phyloP scores from a whole-genome alignment of 1,140 invertebrate genomes.

The Odontomachus brunneus region DNA sequence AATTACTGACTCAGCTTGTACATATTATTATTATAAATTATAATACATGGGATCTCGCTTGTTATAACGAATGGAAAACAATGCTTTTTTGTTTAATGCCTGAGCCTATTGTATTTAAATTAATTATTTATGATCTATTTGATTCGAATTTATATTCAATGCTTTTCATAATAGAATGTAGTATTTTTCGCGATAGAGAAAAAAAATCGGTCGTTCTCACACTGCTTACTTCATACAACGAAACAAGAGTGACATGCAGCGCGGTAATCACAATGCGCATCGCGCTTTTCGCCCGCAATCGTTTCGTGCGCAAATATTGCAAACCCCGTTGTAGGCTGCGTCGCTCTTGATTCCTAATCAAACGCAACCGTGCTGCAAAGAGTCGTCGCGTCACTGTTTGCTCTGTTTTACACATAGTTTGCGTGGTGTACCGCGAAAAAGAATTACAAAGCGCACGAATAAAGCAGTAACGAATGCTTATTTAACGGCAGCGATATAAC shows the following conservation, averaged over 20 bases:
- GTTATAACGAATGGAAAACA: no score
- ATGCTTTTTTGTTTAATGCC: no score
- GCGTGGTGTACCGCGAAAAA: conserved; percentile 32
- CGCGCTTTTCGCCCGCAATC: conserved; percentile 39
- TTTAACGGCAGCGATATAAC: conserved; percentile 33
- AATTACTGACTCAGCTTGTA: no score
- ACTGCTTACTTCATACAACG: background rate
- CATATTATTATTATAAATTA: no score
- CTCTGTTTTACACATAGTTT: conserved; percentile 31
- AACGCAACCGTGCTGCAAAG: conserved; percentile 34
- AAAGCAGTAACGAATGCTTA: conserved; percentile 46
- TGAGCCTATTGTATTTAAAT: no score
- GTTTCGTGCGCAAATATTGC: conserved; percentile 57
- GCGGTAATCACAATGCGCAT: conserved; percentile 43
- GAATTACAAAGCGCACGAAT: conserved; percentile 32
- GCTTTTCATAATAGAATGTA: background rate
- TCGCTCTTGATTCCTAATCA: conserved; percentile 59
- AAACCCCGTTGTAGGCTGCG: conserved; percentile 1
- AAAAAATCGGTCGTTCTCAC: background rate
- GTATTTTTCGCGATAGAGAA: background rate
- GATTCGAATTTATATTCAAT: background rate
- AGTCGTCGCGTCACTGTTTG: conserved; percentile 46
- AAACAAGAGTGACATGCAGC: background rate
- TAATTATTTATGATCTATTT: no score
- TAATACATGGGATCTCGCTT: no score